These are phyloP conservation scores for Stenurella melanura DNA, from an alignment of 2,888 invertebrate genomes.

Conservation along the genomic window DNA sequence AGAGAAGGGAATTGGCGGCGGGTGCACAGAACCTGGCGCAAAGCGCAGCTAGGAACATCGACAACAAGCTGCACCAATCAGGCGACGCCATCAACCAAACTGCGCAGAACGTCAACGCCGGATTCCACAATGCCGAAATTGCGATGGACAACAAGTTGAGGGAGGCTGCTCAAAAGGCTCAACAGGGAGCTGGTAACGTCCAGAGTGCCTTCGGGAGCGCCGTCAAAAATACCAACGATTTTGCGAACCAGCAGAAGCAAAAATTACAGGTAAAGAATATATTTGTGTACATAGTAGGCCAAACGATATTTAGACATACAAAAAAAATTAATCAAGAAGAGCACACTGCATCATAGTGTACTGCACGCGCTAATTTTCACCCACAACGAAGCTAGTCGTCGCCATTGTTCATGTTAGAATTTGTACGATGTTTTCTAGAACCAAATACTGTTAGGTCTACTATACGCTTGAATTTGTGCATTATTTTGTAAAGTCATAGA, in stretches of 20 bases:
- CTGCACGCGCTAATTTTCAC: no score
- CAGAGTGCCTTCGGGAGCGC: slow-evolving; percentile 46
- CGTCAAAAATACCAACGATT: slow-evolving; percentile 46
- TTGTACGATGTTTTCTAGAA: no score
- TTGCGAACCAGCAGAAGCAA: slow-evolving; percentile 52
- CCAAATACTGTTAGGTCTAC: no score
- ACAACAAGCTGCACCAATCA: slow-evolving; percentile 46
- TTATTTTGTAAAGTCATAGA: no score
- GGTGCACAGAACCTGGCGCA: slow-evolving; percentile 45
- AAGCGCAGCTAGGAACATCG: slow-evolving; percentile 43
- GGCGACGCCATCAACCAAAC: slow-evolving; percentile 48
- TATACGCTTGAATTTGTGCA: background rate
- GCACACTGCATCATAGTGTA: no score
- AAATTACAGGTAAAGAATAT: slow-evolving; percentile 44
- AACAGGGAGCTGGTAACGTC: slow-evolving; percentile 37
- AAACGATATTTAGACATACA: no score
- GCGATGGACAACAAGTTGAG: slow-evolving; percentile 55
- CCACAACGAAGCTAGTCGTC: no score
- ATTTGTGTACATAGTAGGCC: no score
- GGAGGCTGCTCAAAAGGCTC: slow-evolving; percentile 50
- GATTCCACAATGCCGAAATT: slow-evolving; percentile 59
- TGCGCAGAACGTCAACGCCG: slow-evolving; percentile 55
- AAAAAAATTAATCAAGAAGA: no score
- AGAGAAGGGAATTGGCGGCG: slow-evolving; percentile 43
- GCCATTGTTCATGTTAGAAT: no score